Percentiles rank a stretch among this genome's conserved stretches.
Conservation (phyloP, 30 jellyfish, hydroid and myxozoan genomes). For the Aurelia coerulea region DNA sequence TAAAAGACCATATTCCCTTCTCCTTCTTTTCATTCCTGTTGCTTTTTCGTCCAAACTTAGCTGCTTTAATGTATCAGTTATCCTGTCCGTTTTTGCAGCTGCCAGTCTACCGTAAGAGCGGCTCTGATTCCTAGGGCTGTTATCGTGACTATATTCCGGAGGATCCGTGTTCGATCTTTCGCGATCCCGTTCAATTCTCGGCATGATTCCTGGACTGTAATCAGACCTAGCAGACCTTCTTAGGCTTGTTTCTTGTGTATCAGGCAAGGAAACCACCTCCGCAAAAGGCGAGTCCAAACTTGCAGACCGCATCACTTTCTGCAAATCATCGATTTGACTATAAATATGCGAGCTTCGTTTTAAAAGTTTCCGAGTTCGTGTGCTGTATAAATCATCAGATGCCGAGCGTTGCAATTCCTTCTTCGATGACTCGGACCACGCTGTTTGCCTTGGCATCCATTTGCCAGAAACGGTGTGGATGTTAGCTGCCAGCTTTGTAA, state of each 20-base stretch:
- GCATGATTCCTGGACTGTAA: background rate
- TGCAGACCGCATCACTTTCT: slow-evolving; percentile 11
- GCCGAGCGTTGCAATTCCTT: background rate
- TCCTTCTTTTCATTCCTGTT: background rate
- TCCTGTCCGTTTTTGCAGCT: background rate
- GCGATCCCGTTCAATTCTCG: too few species aligned
- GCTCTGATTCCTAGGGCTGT: too few species aligned
- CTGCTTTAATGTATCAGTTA: background rate
- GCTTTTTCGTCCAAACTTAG: slow-evolving; percentile 11
- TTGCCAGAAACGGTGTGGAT: background rate
- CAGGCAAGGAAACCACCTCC: background rate
- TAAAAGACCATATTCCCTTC: background rate
- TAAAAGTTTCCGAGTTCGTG: slow-evolving; percentile 16
- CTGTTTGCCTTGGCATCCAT: background rate
- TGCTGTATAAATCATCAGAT: slow-evolving; percentile 15
- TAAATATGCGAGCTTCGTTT: slow-evolving; percentile 24
- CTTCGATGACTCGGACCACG: background rate
- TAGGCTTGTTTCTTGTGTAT: background rate
- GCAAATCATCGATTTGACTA: slow-evolving; percentile 19
- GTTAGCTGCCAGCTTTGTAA: too few species aligned
- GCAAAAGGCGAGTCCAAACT: background rate
- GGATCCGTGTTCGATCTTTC: background rate
- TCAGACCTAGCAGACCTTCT: background rate
- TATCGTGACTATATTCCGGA: background rate
- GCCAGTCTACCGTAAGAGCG: background rate